Conservation (phyloP, 2,797 vertebrate species). For the Enteromius mattozi region DNA sequence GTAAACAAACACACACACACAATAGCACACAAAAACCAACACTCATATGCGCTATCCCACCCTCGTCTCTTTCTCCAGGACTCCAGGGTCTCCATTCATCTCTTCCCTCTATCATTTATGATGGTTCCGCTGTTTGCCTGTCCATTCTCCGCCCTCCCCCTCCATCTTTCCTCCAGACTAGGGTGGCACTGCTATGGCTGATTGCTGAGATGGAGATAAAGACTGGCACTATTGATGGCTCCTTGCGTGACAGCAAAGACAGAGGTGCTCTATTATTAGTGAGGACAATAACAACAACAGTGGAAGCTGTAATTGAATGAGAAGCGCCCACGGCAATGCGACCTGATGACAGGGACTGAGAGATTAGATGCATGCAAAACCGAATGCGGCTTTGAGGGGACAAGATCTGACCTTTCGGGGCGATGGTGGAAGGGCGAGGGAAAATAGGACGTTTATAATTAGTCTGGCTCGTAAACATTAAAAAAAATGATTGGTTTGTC, state of each 20-base stretch:
- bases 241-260: conserved; percentile 69
- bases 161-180: conserved; percentile 44
- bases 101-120: conserved; percentile 46
- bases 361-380: conserved; percentile 48
- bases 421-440: conserved; percentile 4
- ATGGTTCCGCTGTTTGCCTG: conserved; percentile 63
- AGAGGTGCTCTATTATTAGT: conserved; percentile 72
- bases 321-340: conserved; percentile 59
- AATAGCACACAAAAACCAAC: conserved; percentile 58
- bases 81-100: conserved; percentile 65
- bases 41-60: conserved; percentile 56
- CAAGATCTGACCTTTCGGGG: conserved; percentile 15
- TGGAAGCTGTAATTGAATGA: conserved; percentile 73
- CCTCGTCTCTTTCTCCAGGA: conserved; percentile 61
- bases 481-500: neutral
- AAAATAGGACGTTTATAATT: conserved; percentile 54
- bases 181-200: conserved; percentile 71
- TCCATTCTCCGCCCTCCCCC: conserved; percentile 57
- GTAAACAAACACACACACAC: conserved; percentile 42
- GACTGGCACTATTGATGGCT: conserved; percentile 69
- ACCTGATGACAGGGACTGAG: conserved; percentile 51
- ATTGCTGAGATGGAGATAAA: conserved; percentile 73
- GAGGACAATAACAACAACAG: conserved; percentile 71
- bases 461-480: conserved; percentile 39
- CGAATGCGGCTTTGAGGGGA: conserved; percentile 16